phyloP scores from a whole-genome alignment of 2,113 vertebrate genomes.

The Nymphicus hollandicus region DNA sequence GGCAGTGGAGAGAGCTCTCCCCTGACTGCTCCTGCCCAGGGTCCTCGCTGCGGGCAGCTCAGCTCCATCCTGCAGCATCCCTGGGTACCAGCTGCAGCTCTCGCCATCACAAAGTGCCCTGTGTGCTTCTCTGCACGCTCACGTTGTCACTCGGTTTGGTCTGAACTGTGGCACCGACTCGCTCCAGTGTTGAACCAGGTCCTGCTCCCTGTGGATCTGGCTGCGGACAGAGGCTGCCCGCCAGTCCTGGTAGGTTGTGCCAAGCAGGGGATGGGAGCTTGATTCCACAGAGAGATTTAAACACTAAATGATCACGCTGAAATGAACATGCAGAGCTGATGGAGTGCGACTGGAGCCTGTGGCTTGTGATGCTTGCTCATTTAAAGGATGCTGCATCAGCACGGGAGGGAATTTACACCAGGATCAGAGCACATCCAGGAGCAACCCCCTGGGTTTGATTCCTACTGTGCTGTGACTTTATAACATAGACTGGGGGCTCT shows the following conservation, averaged over 20 bases:
- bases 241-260: rapidly evolving
- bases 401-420: neutral
- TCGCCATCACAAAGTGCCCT: neutral
- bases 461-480: rapidly evolving
- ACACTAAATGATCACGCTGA: neutral
- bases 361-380: neutral
- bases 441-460: neutral
- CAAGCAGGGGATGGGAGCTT: neutral
- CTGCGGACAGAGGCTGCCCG: neutral
- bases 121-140: neutral
- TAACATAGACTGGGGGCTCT: rapidly evolving
- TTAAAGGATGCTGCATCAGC: rapidly evolving
- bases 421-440: neutral
- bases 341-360: neutral
- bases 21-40: neutral
- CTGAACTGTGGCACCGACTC: neutral
- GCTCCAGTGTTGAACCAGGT: neutral
- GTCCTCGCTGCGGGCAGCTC: neutral
- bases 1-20: rapidly evolving
- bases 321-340: neutral
- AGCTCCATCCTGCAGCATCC: neutral
- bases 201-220: neutral
- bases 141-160: neutral
- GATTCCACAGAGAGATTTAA: neutral
- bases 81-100: neutral